Base-by-base conservation (phyloP, 2,113 vertebrate species). In the Cololabis saira region DNA sequence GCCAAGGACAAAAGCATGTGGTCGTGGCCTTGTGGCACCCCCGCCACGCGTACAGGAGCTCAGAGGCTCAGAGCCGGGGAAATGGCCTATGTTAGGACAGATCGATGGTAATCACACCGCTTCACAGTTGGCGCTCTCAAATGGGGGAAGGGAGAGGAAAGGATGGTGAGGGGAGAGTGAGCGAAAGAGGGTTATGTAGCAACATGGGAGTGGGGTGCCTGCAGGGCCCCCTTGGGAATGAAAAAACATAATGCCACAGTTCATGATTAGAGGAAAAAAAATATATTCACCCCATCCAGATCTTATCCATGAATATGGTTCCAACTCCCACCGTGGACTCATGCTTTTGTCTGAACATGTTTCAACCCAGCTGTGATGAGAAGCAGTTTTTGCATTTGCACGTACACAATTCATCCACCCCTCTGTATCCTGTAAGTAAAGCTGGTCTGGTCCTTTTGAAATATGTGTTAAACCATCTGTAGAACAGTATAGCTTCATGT, bases 81-180 rank as follows among this genome's bases (percentile, higher is more conserved):
- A 82, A 81, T 69, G 81, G 75, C 15, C 85, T 80, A 82, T 63
- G 82, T 81, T 80, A 33, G 84, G 68, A 78, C 71, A 80, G 84
- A 89, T 91, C 47, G 67, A 88, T 88, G 78, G 67, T 64, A 83
- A 87, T 89, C 87, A 78, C 84, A 71, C 83, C 67, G 78, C 77
- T 51, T 70, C 84, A 80, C 67, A 66, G 75, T 74, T 67, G 51
- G 83, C 63, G 65, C 45, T 61, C 55, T 40, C 4, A 2, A 27
- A 10, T 79, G 45, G 78, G 67, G 74, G 49, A 47, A 57, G 62
- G 81, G 61, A 43, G 76, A 60, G 27, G 42, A 19, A 76, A 54
- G 61, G 65, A 45, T 3, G 24, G 69, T 1, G 55, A 41, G 49
- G 51, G 59, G 41, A 55, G 59, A 67, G 60, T 18, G 17, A 17